Base-by-base conservation (phyloP, 2,888 invertebrate species). In the Caenorhabditis zanzibari region DNA sequence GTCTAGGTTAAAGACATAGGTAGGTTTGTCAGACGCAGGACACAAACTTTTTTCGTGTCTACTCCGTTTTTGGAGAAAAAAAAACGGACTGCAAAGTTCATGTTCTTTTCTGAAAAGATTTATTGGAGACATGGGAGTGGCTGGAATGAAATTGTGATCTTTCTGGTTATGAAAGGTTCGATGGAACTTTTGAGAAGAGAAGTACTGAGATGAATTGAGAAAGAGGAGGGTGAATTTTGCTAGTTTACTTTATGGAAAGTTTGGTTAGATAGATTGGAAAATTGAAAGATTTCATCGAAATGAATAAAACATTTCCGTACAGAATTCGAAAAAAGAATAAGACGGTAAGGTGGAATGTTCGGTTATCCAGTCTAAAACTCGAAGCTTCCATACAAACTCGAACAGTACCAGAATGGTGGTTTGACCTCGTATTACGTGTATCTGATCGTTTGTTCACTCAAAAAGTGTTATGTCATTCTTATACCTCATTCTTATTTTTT, bases 71-170 rank as follows among this genome's bases (percentile, higher is more conserved):
- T 26, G 41, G 38, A 24, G 10, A 14, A 38, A 59, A 35, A 28
- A 38, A 59, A 35, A 28, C 14, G n/a, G 61, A 44, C 32, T 41
- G 35, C 64, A 41, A 64, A 74, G 63, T 64, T 64, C 74, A 74
- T 54, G 63, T 64, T 54, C 54, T 63, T 73, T 72, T 61, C 38
- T 22, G 63, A 61, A 58, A 58, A 19, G 54, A n/a, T 26, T 66
- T 47, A 49, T 12, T 19, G 12, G 38, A 22, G 16, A 35, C 7
- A 54, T 19, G 5, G 61, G 14, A 22, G 19, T 2, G 35, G n/a
- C n/a, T n/a, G 10, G 10, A n/a, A 59, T 35, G 28, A 19, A 19
- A 47, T 19, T 7, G n/a, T 19, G 5, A 19, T 47, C 7, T 16
- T 19, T 47, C n/a, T 47, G 47, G 19, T 12, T 2, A 12, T 2